Conservation (phyloP, 2,113 vertebrate species). For the Natator depressus region DNA sequence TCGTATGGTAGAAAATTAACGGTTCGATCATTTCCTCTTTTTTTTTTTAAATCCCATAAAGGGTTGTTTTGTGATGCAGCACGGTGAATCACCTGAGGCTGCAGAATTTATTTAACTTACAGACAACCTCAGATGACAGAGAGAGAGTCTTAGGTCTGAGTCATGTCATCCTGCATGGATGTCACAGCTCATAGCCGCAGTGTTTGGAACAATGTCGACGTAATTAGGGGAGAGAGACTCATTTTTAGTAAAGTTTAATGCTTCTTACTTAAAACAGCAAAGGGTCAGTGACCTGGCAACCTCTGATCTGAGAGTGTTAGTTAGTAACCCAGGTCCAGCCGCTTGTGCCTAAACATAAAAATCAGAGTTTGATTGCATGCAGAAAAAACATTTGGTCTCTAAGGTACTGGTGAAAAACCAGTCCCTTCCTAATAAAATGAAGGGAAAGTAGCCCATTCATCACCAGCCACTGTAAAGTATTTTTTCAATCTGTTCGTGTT, state of each 20-base stretch:
- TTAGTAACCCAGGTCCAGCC: not conserved
- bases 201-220: not conserved
- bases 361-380: too few species aligned
- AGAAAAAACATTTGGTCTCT: not conserved
- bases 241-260: not conserved
- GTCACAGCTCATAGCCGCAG: not conserved
- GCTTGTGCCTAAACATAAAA: not conserved
- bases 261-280: fast-evolving
- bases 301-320: not conserved
- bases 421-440: not conserved
- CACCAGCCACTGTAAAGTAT: conserved; percentile 39
- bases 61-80: conserved; percentile 37
- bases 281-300: fast-evolving
- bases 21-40: not conserved
- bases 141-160: conserved; percentile 32
- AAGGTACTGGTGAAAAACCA: conserved; percentile 34
- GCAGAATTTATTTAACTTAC: conserved; percentile 50
- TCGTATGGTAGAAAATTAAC: not conserved
- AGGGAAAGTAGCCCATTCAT: conserved; percentile 57
- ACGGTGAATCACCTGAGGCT: conserved; percentile 62
- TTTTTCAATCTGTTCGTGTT: conserved; percentile 56
- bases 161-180: conserved; percentile 21
- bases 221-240: fast-evolving
- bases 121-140: not conserved
- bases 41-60: conserved; percentile 28